A percentile compares a stretch with the other conserved stretches of the same genome.
These are phyloP conservation scores for Pyralis farinalis DNA, from an alignment of 2,888 invertebrate genomes.

Conservation along the genomic window DNA sequence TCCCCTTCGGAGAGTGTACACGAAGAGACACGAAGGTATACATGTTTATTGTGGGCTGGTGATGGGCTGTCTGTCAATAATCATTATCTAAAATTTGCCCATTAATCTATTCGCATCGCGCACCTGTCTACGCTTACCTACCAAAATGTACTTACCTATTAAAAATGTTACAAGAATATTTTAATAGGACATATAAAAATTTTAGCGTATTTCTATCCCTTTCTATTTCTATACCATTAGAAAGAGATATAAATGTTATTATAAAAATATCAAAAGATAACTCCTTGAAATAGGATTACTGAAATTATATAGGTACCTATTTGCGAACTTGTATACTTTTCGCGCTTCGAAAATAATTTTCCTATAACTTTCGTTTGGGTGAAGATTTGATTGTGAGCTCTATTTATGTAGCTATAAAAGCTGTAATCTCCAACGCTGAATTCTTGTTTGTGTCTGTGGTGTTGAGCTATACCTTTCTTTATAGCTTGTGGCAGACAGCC, in stretches of 20 bases:
- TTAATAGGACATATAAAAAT: neutral
- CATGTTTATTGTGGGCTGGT: slow-evolving; percentile 21
- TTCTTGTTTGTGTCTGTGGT: slow-evolving; percentile 37
- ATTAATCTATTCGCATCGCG: slow-evolving; percentile 6
- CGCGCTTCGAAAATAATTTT: slow-evolving; percentile 17
- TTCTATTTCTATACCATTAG: no score
- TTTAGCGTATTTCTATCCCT: neutral
- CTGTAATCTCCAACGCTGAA: slow-evolving; percentile 28
- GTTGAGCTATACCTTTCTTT: slow-evolving; percentile 75
- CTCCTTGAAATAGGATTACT: neutral
- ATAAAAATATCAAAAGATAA: no score
- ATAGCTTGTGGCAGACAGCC: slow-evolving; percentile 65
- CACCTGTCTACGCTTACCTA: slow-evolving; percentile 2
- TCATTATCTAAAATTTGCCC: slow-evolving; percentile 14
- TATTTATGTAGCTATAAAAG: neutral
- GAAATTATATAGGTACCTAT: neutral
- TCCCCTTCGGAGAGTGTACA: slow-evolving; percentile 46
- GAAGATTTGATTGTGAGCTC: slow-evolving; percentile 9
- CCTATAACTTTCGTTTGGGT: slow-evolving; percentile 15
- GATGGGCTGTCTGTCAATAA: slow-evolving; percentile 40
- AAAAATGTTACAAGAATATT: neutral
- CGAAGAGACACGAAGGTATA: slow-evolving; percentile 70
- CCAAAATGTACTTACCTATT: neutral
- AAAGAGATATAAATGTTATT: no score
- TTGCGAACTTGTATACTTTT: slow-evolving; percentile 1